Percentiles rank a stretch among this genome's conserved stretches.
These are phyloP conservation scores for Myotis lucifugus DNA, from an alignment of 2,113 vertebrate species.

Conservation along the genomic window DNA sequence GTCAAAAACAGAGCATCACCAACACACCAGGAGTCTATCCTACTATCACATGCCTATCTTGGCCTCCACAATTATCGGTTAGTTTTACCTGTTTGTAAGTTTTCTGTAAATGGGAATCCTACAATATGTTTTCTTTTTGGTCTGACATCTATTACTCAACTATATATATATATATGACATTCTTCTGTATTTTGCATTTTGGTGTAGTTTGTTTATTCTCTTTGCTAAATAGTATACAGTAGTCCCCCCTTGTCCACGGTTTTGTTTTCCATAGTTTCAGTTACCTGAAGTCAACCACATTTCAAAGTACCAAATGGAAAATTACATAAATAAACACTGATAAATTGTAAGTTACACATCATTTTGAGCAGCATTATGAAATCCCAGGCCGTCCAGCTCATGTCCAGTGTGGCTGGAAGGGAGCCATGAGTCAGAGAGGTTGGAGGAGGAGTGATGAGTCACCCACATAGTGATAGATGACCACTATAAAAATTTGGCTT, in stretches of 20 bases:
- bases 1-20: background rate
- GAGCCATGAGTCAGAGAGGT: background rate
- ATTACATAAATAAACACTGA: background rate
- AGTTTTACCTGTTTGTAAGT: background rate
- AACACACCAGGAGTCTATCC: background rate
- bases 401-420: background rate
- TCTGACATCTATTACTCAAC: constrained; percentile 26
- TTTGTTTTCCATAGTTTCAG: background rate
- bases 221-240: background rate
- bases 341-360: background rate
- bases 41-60: background rate
- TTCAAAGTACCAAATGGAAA: background rate
- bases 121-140: background rate
- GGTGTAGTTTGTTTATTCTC: background rate
- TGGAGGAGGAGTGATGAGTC: background rate
- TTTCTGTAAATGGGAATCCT: background rate
- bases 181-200: background rate
- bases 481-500: background rate
- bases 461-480: background rate
- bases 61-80: background rate
- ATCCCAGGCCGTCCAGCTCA: background rate
- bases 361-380: background rate
- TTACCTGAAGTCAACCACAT: background rate
- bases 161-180: background rate
- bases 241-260: too few relatives aligned